Conservation (phyloP, 2,113 vertebrate genomes). For the Corythoichthys haematopterus region DNA sequence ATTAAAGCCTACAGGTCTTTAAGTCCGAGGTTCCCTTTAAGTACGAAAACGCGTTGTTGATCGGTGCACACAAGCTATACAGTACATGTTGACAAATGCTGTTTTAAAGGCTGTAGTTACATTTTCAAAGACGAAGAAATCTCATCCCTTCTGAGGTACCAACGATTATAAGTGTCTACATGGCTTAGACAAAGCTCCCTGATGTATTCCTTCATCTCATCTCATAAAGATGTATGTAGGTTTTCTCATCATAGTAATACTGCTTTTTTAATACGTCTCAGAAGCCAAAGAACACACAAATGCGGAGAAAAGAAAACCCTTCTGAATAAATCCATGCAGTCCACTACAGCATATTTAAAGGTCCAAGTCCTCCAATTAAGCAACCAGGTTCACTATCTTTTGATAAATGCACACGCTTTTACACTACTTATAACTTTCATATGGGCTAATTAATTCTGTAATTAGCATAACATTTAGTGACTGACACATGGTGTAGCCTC, state of each 20-base stretch:
- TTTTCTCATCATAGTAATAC: constrained; percentile 14
- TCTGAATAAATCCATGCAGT: constrained; percentile 33
- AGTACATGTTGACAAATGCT: constrained; percentile 11
- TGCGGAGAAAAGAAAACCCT: constrained; percentile 30
- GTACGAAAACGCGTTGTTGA: neutral
- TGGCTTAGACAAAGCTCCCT: constrained; percentile 35
- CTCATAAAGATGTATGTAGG: constrained; percentile 30
- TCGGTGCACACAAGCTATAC: constrained; percentile 12
- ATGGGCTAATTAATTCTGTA: constrained; percentile 61
- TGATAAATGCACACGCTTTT: constrained; percentile 60
- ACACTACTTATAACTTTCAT: constrained; percentile 51
- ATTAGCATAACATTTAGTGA: constrained; percentile 63
- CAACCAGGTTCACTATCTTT: constrained; percentile 45
- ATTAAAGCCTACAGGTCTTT: constrained; percentile 55
- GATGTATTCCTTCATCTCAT: constrained; percentile 36
- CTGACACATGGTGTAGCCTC: constrained; percentile 46
- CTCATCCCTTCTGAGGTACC: constrained; percentile 23
- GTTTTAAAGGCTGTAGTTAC: constrained; percentile 36
- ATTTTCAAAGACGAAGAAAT: constrained; percentile 22
- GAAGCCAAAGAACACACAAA: constrained; percentile 22
- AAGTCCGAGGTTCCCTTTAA: constrained; percentile 43
- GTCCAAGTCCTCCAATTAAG: constrained; percentile 55
- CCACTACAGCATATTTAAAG: constrained; percentile 43
- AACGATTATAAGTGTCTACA: constrained; percentile 38
- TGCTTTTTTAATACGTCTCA: constrained; percentile 26